Conservation (phyloP, 1,140 invertebrate genomes). For the Atopsyche davidsoni region DNA sequence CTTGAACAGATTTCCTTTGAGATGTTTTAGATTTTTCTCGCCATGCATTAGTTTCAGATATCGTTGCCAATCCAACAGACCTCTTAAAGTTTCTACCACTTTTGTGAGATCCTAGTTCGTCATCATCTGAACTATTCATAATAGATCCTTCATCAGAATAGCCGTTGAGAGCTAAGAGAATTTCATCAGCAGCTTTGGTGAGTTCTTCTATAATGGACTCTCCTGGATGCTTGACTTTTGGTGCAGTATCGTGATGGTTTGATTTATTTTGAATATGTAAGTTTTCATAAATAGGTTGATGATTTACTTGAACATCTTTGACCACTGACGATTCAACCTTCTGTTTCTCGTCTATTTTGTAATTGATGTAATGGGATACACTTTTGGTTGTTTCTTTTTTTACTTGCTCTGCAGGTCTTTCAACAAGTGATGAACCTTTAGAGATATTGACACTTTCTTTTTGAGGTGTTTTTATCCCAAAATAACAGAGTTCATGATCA, state of each 20-base stretch:
- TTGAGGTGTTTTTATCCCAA: slow-evolving; percentile 34
- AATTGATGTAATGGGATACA: not conserved
- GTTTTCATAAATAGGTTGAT: not conserved
- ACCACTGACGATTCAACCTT: not conserved
- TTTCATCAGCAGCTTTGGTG: slow-evolving; percentile 49
- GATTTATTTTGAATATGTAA: slow-evolving; percentile 2
- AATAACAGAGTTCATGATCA: slow-evolving; percentile 43
- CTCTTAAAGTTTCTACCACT: slow-evolving; percentile 1
- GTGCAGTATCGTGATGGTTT: slow-evolving; percentile 1
- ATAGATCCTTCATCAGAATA: slow-evolving; percentile 46
- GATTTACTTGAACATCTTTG: not conserved
- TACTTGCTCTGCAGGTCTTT: not conserved
- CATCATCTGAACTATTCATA: slow-evolving; percentile 35
- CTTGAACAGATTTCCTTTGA: slow-evolving; percentile 27
- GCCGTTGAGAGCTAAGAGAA: slow-evolving; percentile 47
- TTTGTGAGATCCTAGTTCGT: slow-evolving; percentile 15
- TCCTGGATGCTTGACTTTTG: slow-evolving; percentile 28
- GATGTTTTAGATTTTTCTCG: slow-evolving; percentile 30
- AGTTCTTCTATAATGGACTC: slow-evolving; percentile 45
- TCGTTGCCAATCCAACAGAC: slow-evolving; percentile 36
- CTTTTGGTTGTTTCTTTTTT: slow-evolving; percentile 5
- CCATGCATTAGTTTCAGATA: slow-evolving; percentile 42
- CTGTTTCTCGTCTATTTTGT: not conserved
- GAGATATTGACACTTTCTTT: slow-evolving; percentile 2
- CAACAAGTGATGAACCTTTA: not conserved